Evolutionary conservation across 2,888 invertebrate genomes (phyloP).

Genomic region (Drosophila flavopinicola): DNA sequence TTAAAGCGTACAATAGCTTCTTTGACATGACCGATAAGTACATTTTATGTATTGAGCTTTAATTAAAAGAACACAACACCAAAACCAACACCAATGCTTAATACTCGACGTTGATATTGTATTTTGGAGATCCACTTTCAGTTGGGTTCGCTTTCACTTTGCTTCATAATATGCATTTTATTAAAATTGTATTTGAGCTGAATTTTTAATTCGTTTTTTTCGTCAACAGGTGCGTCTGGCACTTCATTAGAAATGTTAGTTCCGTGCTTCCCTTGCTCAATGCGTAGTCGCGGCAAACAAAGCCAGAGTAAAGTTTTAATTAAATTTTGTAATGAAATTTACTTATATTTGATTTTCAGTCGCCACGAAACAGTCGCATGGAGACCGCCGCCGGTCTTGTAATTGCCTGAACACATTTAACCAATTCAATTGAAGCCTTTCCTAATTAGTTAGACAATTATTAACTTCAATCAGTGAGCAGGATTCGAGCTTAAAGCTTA

Average conservation of each 20-base stretch:
- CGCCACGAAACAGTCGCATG: slow-evolving; percentile 67
- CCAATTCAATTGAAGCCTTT: slow-evolving; percentile 52
- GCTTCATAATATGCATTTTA: slow-evolving; percentile 49
- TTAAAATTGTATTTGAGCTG: slow-evolving; percentile 55
- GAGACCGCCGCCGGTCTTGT: slow-evolving; percentile 50
- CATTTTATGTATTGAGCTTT: not conserved
- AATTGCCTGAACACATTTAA: slow-evolving; percentile 52
- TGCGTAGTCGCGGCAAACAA: slow-evolving; percentile 16
- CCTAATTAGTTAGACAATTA: slow-evolving; percentile 23
- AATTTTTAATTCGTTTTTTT: slow-evolving; percentile 40
- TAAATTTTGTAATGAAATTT: slow-evolving; percentile 68
- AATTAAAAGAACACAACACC: slow-evolving; percentile 28
- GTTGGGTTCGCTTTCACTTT: slow-evolving; percentile 11
- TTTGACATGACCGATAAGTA: slow-evolving; percentile 1
- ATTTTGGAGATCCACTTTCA: not conserved
- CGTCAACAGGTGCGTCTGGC: slow-evolving; percentile 73
- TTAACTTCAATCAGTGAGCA: slow-evolving; percentile 15
- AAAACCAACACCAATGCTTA: not conserved
- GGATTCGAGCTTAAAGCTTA: not conserved
- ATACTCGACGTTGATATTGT: not conserved
- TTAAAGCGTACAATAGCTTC: slow-evolving; percentile 37
- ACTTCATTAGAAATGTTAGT: slow-evolving; percentile 64
- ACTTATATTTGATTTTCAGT: slow-evolving; percentile 74
- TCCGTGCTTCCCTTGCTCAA: slow-evolving; percentile 1
- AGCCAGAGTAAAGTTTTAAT: slow-evolving; percentile 64